phyloP scores from a whole-genome alignment of 2,113 vertebrate genomes.

The Oncorhynchus nerka region DNA sequence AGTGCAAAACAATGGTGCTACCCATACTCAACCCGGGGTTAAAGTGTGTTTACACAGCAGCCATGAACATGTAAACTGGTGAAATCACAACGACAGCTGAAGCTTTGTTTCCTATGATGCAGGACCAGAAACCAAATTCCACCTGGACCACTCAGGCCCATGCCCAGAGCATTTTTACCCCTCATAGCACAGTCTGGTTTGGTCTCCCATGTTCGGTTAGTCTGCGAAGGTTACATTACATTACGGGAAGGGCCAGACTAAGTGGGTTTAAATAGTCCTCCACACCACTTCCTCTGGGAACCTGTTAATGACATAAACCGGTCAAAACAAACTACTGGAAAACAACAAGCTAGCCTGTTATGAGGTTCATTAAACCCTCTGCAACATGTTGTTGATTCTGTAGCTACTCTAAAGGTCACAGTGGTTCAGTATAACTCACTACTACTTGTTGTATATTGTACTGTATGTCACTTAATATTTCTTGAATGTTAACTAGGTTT shows the following conservation, averaged over 20 bases:
- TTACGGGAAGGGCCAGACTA: constrained; percentile 61
- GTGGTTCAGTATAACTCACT: not conserved
- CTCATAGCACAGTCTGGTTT: not conserved
- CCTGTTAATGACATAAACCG: constrained; percentile 60
- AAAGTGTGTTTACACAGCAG: too few relatives aligned
- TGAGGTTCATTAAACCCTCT: constrained; percentile 36
- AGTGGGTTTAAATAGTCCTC: constrained; percentile 66
- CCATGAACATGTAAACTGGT: too few relatives aligned
- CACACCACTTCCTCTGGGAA: constrained; percentile 65
- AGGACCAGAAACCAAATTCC: constrained; percentile 3
- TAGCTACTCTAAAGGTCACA: constrained; percentile 5
- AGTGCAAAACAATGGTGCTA: too few relatives aligned
- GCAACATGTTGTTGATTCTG: constrained; percentile 7
- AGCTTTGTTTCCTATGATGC: not conserved
- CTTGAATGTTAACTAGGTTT: not conserved
- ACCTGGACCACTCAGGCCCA: not conserved
- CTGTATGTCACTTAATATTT: not conserved
- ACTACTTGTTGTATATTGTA: too few relatives aligned
- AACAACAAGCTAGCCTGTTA: constrained; percentile 40
- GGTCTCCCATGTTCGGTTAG: constrained; percentile 43
- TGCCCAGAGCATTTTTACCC: not conserved
- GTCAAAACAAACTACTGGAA: constrained; percentile 53
- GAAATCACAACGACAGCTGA: not conserved
- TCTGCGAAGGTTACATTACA: constrained; percentile 45
- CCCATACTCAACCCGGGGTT: too few relatives aligned